These are phyloP conservation scores for Artemisiospiza belli DNA, from an alignment of 2,113 vertebrate genomes.

Conservation along the genomic window DNA sequence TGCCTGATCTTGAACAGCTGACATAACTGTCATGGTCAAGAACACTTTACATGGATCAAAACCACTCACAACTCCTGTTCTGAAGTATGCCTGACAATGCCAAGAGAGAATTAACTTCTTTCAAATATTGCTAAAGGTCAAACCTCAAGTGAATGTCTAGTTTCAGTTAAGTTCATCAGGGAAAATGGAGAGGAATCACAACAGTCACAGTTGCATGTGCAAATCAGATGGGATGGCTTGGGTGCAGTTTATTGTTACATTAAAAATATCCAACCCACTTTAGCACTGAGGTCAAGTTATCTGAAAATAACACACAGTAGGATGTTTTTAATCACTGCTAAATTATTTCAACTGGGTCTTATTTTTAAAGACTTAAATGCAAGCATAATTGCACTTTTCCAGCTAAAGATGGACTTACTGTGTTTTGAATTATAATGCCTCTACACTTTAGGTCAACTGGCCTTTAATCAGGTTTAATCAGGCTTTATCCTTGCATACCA, in stretches of 20 bases:
- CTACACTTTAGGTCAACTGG: background rate
- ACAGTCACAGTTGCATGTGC: background rate
- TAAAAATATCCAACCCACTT: background rate
- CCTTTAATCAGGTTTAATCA: background rate
- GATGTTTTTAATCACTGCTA: background rate
- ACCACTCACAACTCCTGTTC: background rate
- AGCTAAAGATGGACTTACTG: background rate
- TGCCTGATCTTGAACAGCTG: background rate
- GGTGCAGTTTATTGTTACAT: background rate
- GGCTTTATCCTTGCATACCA: background rate
- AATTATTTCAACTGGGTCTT: background rate
- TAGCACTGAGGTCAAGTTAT: background rate
- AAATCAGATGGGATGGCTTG: background rate
- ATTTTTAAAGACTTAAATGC: background rate
- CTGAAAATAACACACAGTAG: background rate
- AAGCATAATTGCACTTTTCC: background rate
- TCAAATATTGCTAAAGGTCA: background rate
- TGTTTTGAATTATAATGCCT: background rate
- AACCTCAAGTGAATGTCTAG: background rate
- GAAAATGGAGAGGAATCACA: background rate
- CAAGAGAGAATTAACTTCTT: background rate
- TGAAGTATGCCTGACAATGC: background rate
- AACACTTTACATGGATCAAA: background rate
- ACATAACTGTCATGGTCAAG: background rate
- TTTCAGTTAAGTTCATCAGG: background rate